Base-by-base conservation (phyloP, 2,888 invertebrate genomes). In the Sericinus montela region DNA sequence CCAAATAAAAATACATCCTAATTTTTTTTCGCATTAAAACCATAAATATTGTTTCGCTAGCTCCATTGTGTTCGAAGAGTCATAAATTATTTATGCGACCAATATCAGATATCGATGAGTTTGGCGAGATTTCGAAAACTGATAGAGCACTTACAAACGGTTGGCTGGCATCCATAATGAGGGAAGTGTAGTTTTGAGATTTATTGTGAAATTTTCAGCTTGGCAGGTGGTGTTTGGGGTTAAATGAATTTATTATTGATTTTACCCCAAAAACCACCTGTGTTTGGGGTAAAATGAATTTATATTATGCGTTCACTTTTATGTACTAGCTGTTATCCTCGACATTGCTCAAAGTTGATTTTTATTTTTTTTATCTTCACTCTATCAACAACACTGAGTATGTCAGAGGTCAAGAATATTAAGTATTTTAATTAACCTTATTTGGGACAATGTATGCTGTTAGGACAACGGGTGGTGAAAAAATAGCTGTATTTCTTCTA, bases 71-170 rank as follows among this genome's bases (percentile, higher is more conserved):
- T 69, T 72, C 67, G 72, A 70, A 63, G 64, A 49, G 66, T 76
- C 72, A 82, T 85, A 77, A 81, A 85, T 84, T 67, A 82, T 85
- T 80, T 72, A 84, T 76, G 58, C 63, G 65, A 65, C 67, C 69
- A 59, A 67, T 75, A 78, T 80, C 71, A 65, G 72, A 79, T 76
- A 78, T 77, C 75, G 71, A 67, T 67, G 56, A 63, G 77, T 81
- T 81, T 75, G 76, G 75, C 67, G 71, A 72, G 75, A 81, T 84
- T 78, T 80, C 75, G 76, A 72, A 75, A 81, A 75, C 69, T 71
- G 75, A 81, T 80, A 73, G 67, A 67, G 62, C 68, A 64, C 67
- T 72, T 68, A 71, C 74, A 73, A 70, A 68, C 69, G 72, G 67
- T 63, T 59, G 68, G 63, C 48, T 69, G 61, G 72, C 66, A 69